Conservation (phyloP, 2,113 vertebrate species). For the Ahaetulla prasina region DNA sequence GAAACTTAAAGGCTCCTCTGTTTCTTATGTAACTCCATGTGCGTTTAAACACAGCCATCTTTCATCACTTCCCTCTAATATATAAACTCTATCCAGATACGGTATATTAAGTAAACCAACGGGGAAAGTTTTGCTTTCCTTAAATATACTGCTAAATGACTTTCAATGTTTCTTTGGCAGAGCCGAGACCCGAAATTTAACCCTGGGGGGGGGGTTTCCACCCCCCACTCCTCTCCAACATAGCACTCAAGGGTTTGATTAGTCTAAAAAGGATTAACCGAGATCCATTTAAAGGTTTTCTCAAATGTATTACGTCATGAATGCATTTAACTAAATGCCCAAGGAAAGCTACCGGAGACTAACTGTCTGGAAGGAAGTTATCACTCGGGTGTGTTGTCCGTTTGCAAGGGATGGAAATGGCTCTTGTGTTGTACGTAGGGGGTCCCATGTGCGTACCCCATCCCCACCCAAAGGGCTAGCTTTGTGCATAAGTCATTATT, state of each 20-base stretch:
- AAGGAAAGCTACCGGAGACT: neutral
- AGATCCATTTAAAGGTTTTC: neutral
- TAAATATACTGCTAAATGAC: neutral
- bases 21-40: neutral
- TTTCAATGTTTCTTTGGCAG: constrained; percentile 20
- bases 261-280: constrained; percentile 11
- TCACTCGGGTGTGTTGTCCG: neutral
- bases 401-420: neutral
- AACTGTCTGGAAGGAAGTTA: neutral
- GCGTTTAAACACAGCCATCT: neutral
- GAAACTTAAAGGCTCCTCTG: neutral
- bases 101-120: neutral
- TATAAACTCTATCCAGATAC: neutral
- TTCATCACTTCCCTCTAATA: neutral
- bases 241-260: neutral
- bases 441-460: neutral
- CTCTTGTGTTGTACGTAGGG: neutral
- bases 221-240: neutral
- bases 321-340: neutral
- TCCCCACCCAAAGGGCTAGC: neutral
- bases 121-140: constrained; percentile 17
- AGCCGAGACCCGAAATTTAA: constrained; percentile 5
- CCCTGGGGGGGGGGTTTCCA: neutral
- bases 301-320: neutral
- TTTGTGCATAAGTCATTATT: neutral